A percentile compares a stretch with the other conserved stretches of the same genome.
These are phyloP conservation scores for Ceratotherium simum DNA, from an alignment of 2,113 vertebrate genomes.

Conservation along the genomic window DNA sequence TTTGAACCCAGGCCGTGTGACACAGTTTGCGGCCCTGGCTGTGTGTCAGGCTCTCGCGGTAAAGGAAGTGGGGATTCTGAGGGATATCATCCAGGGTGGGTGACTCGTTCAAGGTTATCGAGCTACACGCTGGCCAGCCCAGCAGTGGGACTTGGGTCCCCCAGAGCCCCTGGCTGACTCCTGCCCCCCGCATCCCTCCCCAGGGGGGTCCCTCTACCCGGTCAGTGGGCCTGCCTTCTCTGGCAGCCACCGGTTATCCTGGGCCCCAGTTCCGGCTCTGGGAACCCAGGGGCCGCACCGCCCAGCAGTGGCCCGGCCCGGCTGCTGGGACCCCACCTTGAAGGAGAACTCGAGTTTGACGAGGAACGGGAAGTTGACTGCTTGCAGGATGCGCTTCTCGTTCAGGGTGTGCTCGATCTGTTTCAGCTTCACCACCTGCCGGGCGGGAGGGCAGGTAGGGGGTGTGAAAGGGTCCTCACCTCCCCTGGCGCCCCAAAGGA, in stretches of 20 bases:
- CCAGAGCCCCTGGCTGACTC: neutral
- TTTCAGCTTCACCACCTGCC: conserved; percentile 95
- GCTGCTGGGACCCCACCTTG: conserved; percentile 86
- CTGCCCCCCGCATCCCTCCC: neutral
- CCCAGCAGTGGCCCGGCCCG: neutral
- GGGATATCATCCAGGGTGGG: neutral
- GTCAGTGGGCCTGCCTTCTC: neutral
- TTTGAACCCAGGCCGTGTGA: neutral
- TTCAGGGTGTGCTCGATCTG: conserved; percentile 97
- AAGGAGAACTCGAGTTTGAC: conserved; percentile 94
- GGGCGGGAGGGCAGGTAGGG: neutral
- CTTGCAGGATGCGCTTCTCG: conserved; percentile 96
- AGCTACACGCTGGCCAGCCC: neutral
- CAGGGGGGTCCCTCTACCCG: neutral
- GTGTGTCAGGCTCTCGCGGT: neutral
- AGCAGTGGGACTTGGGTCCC: neutral
- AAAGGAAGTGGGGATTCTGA: neutral
- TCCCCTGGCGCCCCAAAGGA: neutral
- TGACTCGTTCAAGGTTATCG: neutral
- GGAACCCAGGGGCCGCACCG: neutral
- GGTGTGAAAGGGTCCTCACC: neutral
- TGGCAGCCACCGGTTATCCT: neutral
- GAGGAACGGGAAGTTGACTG: conserved; percentile 95
- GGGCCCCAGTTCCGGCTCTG: neutral
- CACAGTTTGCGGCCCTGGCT: neutral